These are phyloP conservation scores for Erebia epiphron DNA, from an alignment of 2,888 invertebrate species.

Conservation along the genomic window DNA sequence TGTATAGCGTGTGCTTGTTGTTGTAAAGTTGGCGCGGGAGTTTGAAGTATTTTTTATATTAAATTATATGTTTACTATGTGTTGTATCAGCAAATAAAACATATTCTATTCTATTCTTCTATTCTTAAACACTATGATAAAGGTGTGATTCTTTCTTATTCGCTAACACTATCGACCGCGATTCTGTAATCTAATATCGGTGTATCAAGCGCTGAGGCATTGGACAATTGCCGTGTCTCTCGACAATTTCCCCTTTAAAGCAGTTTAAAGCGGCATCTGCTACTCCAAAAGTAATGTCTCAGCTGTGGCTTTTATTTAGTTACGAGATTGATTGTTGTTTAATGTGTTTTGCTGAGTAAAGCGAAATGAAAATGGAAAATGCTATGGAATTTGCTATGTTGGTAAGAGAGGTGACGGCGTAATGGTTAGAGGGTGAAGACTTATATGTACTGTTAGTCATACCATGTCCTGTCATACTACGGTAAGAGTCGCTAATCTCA, in stretches of 20 bases:
- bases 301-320: conserved; percentile 46
- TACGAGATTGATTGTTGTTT: conserved; percentile 14
- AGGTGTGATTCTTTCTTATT: neutral
- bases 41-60: too few species aligned
- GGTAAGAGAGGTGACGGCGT: too few species aligned
- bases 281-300: conserved; percentile 47
- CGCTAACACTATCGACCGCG: conserved; percentile 21
- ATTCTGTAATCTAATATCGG: conserved; percentile 49
- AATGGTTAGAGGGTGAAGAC: too few species aligned
- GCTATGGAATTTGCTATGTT: neutral
- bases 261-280: conserved; percentile 49
- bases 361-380: neutral
- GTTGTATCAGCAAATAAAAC: too few species aligned
- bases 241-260: conserved; percentile 48
- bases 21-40: too few species aligned
- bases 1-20: too few species aligned
- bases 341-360: conserved; percentile 7
- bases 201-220: conserved; percentile 44
- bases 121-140: neutral
- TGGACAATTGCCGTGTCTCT: conserved; percentile 42
- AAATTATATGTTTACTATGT: too few species aligned
- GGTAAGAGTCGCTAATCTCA: too few species aligned
- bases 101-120: too few species aligned
- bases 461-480: too few species aligned
- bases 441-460: too few species aligned